Evolutionary conservation across 2,888 invertebrate species (phyloP), one percentile per base, ranked within the genome.

Genomic region (Sialis lutaria): DNA sequence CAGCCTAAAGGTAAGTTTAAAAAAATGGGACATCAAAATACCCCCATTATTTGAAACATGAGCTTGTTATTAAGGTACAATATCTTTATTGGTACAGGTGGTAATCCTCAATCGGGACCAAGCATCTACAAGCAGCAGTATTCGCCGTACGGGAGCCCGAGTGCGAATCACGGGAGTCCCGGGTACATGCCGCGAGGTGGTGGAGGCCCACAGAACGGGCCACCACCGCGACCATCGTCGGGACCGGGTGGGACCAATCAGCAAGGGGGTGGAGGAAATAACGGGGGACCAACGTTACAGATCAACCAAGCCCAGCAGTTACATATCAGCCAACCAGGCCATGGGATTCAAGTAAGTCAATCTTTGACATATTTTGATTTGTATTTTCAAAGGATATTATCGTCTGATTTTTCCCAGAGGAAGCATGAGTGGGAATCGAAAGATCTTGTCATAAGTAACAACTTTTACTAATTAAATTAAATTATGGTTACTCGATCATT

Each of bases 291-390:
- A 33, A 75, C 75, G 37, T 66, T 88, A 53, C 88, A 89, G 64
- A 86, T 90, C 70, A 84, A 83, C 60, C 89, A 89, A 64, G 84
- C 86, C 48, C 88, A 88, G 63, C 88, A 89, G 63, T 67, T 90
- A 63, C 89, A 90, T 64, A 83, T 91, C 56, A 77, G 74, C 55
- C 89, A 89, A 60, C 82, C 83, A 44, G 77, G 77, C 39, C 67
- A 65, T 45, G 73, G 66, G 53, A 78, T 88, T 55, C 87, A 88
- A 77, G 87, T 87, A 59, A 70, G 73, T 64, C 22, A 22, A 22
- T 22, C 22, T 22, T 22, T 22, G 22, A n/a, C n/a, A n/a, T n/a
- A n/a, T n/a, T n/a, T n/a, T n/a, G n/a, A n/a, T n/a, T n/a, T n/a
- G n/a, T n/a, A n/a, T n/a, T n/a, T n/a, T n/a, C n/a, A n/a, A n/a